Conservation (phyloP, 2,113 vertebrate species). For the Etheostoma spectabile region DNA sequence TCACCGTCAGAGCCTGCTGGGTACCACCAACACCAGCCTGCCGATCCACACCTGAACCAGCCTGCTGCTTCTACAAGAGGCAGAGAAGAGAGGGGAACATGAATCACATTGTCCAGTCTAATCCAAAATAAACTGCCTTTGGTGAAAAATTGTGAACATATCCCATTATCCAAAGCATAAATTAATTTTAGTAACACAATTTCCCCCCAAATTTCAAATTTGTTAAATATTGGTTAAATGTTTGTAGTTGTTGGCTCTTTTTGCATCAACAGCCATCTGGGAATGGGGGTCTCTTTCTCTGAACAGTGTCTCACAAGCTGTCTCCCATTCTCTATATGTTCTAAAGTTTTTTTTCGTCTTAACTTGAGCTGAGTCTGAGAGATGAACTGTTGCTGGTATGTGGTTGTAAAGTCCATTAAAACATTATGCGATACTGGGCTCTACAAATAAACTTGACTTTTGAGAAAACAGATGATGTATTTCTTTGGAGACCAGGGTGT, state of each 20-base stretch:
- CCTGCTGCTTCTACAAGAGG: conserved; percentile 77
- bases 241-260: neutral
- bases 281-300: neutral
- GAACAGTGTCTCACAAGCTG: no score
- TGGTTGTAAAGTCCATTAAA: neutral
- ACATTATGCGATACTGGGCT: neutral
- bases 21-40: conserved; percentile 79
- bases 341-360: no score
- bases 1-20: conserved; percentile 94
- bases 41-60: conserved; percentile 64
- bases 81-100: neutral
- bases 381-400: neutral
- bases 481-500: neutral
- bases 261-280: neutral
- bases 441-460: neutral
- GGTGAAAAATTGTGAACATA: neutral
- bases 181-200: neutral
- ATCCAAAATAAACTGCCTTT: conserved; percentile 7
- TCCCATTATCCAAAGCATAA: neutral
- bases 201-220: neutral
- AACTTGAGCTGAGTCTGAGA: neutral
- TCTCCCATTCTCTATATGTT: no score
- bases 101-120: neutral
- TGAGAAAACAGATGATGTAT: neutral
- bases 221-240: neutral